Evolutionary conservation across 2,888 invertebrate species (phyloP).

Genomic region (Phengaris arion): DNA sequence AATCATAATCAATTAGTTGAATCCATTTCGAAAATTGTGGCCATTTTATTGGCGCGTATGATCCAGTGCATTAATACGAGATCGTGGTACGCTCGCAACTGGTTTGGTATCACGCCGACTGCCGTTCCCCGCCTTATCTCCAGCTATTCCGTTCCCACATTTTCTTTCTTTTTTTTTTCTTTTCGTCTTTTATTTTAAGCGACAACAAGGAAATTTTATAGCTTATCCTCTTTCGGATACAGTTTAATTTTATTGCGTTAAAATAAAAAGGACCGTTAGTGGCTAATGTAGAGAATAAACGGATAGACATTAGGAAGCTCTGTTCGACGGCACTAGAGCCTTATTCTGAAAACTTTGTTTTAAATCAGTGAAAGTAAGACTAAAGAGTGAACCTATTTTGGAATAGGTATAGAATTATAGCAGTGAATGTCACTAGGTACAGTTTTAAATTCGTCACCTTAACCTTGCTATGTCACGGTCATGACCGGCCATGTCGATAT

Average conservation of each 20-base stretch:
- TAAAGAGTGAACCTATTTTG: too few relatives aligned
- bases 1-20: slow-evolving; percentile 65
- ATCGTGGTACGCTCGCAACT: slow-evolving; percentile 39
- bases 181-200: background rate
- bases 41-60: slow-evolving; percentile 61
- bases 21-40: slow-evolving; percentile 54
- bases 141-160: slow-evolving; percentile 27
- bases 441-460: slow-evolving; percentile 14
- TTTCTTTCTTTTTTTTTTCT: background rate
- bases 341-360: background rate
- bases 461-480: slow-evolving; percentile 17
- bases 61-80: slow-evolving; percentile 56
- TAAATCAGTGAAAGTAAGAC: background rate
- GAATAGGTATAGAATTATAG: background rate
- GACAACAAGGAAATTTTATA: slow-evolving; percentile 10
- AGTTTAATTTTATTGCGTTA: slow-evolving; percentile 23
- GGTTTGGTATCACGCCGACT: slow-evolving; percentile 1
- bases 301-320: background rate
- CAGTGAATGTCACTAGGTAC: background rate
- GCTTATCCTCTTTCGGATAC: slow-evolving; percentile 21
- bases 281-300: slow-evolving; percentile 7
- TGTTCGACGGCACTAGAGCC: background rate
- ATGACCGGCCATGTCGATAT: background rate
- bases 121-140: slow-evolving; percentile 29
- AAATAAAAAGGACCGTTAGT: slow-evolving; percentile 17